Conservation (phyloP, 2,888 invertebrate genomes). For the Physocephala rufipes region DNA sequence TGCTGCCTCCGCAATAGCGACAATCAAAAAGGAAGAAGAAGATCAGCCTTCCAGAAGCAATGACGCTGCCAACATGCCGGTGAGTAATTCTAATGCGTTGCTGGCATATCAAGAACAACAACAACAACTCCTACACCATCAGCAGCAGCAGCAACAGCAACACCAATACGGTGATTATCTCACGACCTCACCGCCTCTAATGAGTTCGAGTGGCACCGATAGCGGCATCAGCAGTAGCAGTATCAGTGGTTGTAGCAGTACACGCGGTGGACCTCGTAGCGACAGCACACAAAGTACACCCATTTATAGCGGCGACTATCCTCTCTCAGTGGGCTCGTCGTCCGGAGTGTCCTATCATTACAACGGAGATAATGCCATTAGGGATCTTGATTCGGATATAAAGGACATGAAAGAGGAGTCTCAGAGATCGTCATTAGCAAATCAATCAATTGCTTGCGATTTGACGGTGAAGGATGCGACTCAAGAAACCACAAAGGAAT, state of each 20-base stretch:
- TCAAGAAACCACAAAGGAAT: not conserved
- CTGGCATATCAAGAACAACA: not conserved
- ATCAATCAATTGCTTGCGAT: not conserved
- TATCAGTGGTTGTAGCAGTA: slow-evolving; percentile 47
- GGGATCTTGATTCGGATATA: slow-evolving; percentile 50
- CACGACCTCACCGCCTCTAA: slow-evolving; percentile 56
- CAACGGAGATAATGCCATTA: slow-evolving; percentile 46
- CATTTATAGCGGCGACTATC: slow-evolving; percentile 55
- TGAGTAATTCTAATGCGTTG: not conserved
- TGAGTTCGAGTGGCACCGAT: slow-evolving; percentile 57
- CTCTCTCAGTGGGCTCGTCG: slow-evolving; percentile 56
- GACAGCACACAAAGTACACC: slow-evolving; percentile 55
- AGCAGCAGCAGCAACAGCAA: slow-evolving; percentile 29
- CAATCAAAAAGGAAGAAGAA: slow-evolving; percentile 1
- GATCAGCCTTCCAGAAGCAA: slow-evolving; percentile 18
- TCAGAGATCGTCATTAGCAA: not conserved
- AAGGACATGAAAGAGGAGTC: slow-evolving; percentile 20
- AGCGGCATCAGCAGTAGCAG: slow-evolving; percentile 57
- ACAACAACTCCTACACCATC: slow-evolving; percentile 20
- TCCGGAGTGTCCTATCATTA: slow-evolving; percentile 55
- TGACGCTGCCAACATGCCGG: not conserved
- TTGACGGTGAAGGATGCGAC: not conserved
- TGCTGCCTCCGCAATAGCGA: not conserved
- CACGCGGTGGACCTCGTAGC: slow-evolving; percentile 47
- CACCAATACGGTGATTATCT: slow-evolving; percentile 33